A percentile compares a stretch with the other conserved stretches of the same genome.
Evolutionary conservation across 1,140 invertebrate species (phyloP).

Genomic region (Ericerus pela): DNA sequence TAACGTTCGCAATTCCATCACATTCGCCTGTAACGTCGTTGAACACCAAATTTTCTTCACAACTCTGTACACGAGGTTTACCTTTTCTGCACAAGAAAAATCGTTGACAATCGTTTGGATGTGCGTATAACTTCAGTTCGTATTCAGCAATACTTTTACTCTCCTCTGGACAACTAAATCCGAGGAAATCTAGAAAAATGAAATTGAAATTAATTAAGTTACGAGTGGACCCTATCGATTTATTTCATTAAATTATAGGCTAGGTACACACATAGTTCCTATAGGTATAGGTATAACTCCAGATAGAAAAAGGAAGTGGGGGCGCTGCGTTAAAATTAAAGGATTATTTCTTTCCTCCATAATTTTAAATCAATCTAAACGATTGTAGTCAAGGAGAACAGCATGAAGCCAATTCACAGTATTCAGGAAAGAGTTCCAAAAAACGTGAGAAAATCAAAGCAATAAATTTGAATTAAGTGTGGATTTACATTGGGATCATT

Average conservation of each 20-base stretch:
- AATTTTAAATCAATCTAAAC: neutral
- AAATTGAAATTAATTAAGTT: too few species aligned
- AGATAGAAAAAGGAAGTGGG: neutral
- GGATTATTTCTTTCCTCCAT: slow-evolving; percentile 11
- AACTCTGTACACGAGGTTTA: slow-evolving; percentile 52
- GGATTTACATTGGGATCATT: too few species aligned
- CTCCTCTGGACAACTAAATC: slow-evolving; percentile 44
- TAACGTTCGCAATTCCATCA: slow-evolving; percentile 60
- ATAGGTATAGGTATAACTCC: neutral
- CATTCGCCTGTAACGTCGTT: slow-evolving; percentile 59
- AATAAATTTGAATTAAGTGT: too few species aligned
- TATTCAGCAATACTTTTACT: slow-evolving; percentile 17
- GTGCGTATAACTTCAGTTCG: slow-evolving; percentile 38
- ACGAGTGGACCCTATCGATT: neutral
- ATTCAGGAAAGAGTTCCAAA: too few species aligned
- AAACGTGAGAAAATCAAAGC: too few species aligned
- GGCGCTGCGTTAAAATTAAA: neutral
- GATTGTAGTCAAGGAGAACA: too few species aligned
- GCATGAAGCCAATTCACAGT: too few species aligned
- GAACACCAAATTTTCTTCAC: slow-evolving; percentile 62
- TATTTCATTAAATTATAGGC: neutral
- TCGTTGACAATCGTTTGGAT: slow-evolving; percentile 52
- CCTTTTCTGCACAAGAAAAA: slow-evolving; percentile 68
- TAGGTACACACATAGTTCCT: neutral
- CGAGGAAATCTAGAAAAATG: slow-evolving; percentile 41